Evolutionary conservation across 2,113 vertebrate species (phyloP).

Genomic region (Psittacara wagleri): DNA sequence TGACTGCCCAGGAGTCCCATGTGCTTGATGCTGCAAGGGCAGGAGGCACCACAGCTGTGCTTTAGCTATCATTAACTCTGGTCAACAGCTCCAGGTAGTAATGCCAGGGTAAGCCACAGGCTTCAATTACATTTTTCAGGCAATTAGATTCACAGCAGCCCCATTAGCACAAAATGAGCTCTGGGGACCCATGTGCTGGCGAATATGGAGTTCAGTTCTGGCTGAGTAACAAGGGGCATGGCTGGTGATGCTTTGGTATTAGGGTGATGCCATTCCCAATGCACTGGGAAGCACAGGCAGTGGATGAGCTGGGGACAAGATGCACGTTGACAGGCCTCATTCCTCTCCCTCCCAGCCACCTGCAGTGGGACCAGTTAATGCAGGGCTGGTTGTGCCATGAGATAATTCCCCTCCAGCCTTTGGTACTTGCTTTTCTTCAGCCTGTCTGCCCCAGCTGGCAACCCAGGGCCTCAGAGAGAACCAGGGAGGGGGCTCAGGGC

Average conservation of each 20-base stretch:
- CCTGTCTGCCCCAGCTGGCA: background rate
- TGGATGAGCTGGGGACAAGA: background rate
- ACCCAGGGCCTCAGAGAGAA: background rate
- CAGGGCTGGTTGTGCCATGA: accelerated
- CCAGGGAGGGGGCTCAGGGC: background rate
- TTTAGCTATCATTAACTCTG: background rate
- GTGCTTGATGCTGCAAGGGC: background rate
- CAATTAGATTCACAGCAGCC: background rate
- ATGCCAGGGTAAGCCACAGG: background rate
- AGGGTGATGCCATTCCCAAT: background rate
- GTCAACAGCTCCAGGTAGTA: slow-evolving; percentile 1
- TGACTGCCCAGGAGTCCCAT: background rate
- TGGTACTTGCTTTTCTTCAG: background rate
- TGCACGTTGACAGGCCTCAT: accelerated
- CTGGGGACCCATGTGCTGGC: background rate
- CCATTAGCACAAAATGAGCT: background rate
- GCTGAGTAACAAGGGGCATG: background rate
- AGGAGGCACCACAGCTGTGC: background rate
- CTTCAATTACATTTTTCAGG: slow-evolving; percentile 35
- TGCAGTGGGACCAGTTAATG: background rate
- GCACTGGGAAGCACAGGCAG: background rate
- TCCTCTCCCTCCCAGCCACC: background rate
- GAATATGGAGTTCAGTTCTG: accelerated
- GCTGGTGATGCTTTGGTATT: background rate
- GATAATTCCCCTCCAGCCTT: background rate